These are phyloP conservation scores for Ceyx cyanopectus DNA, from an alignment of 2,113 vertebrate species.

Conservation along the genomic window DNA sequence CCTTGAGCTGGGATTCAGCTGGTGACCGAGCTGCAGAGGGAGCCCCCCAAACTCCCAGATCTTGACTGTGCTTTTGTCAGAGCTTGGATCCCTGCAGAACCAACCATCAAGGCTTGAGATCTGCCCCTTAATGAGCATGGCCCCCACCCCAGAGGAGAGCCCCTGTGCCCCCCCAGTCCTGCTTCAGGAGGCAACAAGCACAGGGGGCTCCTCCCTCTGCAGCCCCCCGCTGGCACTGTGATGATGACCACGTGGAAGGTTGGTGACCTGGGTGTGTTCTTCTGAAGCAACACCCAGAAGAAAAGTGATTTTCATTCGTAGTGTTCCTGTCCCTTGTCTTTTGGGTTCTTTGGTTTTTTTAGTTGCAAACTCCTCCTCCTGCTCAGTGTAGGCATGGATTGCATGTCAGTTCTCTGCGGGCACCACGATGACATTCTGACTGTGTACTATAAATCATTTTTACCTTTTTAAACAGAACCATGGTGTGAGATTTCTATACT, in stretches of 20 bases:
- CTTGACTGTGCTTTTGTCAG: neutral
- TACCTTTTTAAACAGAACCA: conserved; percentile 71
- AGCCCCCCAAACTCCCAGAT: neutral
- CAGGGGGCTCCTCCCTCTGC: too few species aligned
- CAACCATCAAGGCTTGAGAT: neutral
- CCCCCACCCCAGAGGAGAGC: neutral
- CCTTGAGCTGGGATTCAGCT: rapidly evolving
- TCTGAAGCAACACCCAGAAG: too few species aligned
- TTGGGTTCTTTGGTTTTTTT: neutral
- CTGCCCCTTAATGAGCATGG: neutral
- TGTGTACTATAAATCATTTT: conserved; percentile 75
- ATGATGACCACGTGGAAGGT: too few species aligned
- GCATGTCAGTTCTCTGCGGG: conserved; percentile 70
- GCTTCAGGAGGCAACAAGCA: neutral
- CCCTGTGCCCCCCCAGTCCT: neutral
- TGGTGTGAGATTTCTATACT: conserved; percentile 72
- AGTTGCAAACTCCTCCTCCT: conserved; percentile 67
- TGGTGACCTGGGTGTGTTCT: too few species aligned
- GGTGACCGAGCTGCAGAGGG: neutral
- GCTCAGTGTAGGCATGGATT: conserved; percentile 69
- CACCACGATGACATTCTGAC: conserved; percentile 45
- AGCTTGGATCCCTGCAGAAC: neutral
- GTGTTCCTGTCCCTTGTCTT: conserved; percentile 60
- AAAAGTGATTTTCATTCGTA: neutral
- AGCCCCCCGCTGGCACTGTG: too few species aligned